phyloP scores from a whole-genome alignment of 2,888 invertebrate species.

The Parthenolecanium corni region DNA sequence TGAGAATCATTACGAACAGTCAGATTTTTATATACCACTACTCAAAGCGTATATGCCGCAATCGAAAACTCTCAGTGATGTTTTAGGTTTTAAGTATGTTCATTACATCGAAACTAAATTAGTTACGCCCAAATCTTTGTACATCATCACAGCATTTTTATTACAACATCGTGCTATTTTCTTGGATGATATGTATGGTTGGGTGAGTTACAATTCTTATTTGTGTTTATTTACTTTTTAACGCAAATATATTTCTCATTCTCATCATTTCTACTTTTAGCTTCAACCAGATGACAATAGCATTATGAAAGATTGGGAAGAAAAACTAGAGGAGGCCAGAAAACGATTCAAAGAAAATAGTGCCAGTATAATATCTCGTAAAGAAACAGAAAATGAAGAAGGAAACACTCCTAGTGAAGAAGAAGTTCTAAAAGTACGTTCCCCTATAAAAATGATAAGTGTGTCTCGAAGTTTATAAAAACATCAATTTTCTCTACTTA shows the following conservation, averaged over 20 bases:
- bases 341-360: slow-evolving; percentile 79
- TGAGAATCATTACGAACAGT: slow-evolving; percentile 66
- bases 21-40: slow-evolving; percentile 73
- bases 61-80: slow-evolving; percentile 77
- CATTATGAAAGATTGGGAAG: slow-evolving; percentile 70
- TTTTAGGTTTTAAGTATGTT: slow-evolving; percentile 82
- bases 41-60: slow-evolving; percentile 81
- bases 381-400: slow-evolving; percentile 54
- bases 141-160: slow-evolving; percentile 78
- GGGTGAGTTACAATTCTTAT: slow-evolving; percentile 50
- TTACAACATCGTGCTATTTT: slow-evolving; percentile 76
- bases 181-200: slow-evolving; percentile 78
- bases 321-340: slow-evolving; percentile 67
- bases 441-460: background rate
- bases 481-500: too few species aligned
- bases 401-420: slow-evolving; percentile 37
- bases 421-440: slow-evolving; percentile 1
- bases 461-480: too few species aligned
- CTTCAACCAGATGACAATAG: slow-evolving; percentile 72
- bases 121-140: slow-evolving; percentile 67
- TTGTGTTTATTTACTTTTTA: background rate
- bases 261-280: slow-evolving; percentile 40
- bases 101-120: slow-evolving; percentile 55
- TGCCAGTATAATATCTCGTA: slow-evolving; percentile 50
- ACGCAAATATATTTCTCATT: too few species aligned